Conservation (phyloP, 30 jellyfish, hydroid and myxozoan genomes). For the Rhopilema esculentum region DNA sequence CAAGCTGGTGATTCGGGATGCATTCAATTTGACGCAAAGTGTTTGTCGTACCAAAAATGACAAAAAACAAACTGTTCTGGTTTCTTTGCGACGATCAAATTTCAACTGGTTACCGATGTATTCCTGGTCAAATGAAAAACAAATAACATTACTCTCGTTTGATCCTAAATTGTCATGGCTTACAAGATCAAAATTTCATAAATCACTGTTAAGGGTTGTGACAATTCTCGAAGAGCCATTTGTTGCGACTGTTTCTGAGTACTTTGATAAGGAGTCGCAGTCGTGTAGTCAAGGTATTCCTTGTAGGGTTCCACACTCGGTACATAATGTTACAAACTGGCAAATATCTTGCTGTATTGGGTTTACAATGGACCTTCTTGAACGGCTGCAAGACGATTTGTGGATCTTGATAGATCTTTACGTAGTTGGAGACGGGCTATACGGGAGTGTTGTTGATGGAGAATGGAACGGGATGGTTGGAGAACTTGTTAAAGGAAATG, state of each 20-base stretch:
- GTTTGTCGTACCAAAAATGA: neutral
- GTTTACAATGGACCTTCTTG: slow-evolving; percentile 72
- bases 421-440: slow-evolving; percentile 84
- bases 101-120: slow-evolving; percentile 21
- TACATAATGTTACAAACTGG: slow-evolving; percentile 52
- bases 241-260: neutral
- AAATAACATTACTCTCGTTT: neutral
- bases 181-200: slow-evolving; percentile 32
- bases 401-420: slow-evolving; percentile 45
- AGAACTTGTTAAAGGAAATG: slow-evolving; percentile 74
- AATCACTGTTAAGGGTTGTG: slow-evolving; percentile 34
- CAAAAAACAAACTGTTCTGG: neutral
- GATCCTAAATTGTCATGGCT: slow-evolving; percentile 9
- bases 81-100: slow-evolving; percentile 20
- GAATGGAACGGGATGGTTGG: slow-evolving; percentile 87
- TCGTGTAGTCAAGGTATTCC: slow-evolving; percentile 40
- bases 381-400: slow-evolving; percentile 27
- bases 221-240: slow-evolving; percentile 59
- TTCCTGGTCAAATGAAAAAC: slow-evolving; percentile 1
- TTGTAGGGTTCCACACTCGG: slow-evolving; percentile 28
- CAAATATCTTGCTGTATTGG: slow-evolving; percentile 84
- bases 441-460: slow-evolving; percentile 69
- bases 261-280: neutral
- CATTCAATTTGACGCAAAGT: neutral
- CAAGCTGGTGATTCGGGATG: neutral